phyloP scores from a whole-genome alignment of 2,888 invertebrate species.

The Choreutis nemorana region DNA sequence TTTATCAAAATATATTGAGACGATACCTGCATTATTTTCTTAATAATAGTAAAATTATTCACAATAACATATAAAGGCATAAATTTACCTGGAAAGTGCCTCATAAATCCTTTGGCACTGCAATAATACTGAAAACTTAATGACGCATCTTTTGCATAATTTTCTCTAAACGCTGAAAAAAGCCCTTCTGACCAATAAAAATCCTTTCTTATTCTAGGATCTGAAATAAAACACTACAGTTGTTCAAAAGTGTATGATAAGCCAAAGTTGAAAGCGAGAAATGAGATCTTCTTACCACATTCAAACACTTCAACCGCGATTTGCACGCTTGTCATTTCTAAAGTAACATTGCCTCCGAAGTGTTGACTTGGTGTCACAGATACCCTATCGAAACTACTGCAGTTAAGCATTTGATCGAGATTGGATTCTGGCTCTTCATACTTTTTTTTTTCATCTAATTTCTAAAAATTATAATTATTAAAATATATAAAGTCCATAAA shows the following conservation, averaged over 20 bases:
- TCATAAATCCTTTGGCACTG: conserved; percentile 47
- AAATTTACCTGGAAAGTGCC: conserved; percentile 47
- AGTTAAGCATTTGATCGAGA: too few species aligned
- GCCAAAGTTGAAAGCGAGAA: conserved; percentile 4
- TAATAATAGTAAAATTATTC: neutral
- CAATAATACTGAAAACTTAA: conserved; percentile 55
- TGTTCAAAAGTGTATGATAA: conserved; percentile 3
- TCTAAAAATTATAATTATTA: too few species aligned
- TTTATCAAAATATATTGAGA: neutral
- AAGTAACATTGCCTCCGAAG: conserved; percentile 35
- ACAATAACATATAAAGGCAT: neutral
- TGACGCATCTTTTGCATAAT: conserved; percentile 46
- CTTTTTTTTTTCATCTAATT: conserved; percentile 29
- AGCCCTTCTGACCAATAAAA: conserved; percentile 47
- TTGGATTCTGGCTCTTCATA: too few species aligned
- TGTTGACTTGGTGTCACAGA: conserved; percentile 31
- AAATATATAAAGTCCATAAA: too few species aligned
- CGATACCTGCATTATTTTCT: neutral
- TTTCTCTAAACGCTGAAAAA: conserved; percentile 37
- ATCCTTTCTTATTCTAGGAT: conserved; percentile 9
- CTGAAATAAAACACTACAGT: too few species aligned
- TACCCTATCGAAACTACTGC: conserved; percentile 29
- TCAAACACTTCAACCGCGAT: conserved; percentile 43
- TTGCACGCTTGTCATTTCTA: conserved; percentile 44
- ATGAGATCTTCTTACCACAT: conserved; percentile 31